phyloP scores from a whole-genome alignment of 2,888 invertebrate genomes.

The Baronia brevicornis region DNA sequence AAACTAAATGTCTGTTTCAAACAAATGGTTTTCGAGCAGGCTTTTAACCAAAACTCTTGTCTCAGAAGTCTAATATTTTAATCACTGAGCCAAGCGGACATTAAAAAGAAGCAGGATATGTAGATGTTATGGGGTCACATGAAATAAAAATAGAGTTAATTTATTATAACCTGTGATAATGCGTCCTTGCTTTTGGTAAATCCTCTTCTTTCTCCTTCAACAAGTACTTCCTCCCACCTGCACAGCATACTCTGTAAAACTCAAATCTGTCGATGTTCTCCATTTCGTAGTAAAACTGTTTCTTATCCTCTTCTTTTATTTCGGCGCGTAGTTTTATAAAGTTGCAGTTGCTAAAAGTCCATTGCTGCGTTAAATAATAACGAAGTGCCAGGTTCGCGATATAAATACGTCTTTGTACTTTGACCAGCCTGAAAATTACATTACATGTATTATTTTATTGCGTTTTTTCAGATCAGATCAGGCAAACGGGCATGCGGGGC shows the following conservation, averaged over 20 bases:
- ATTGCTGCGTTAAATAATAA: constrained; percentile 85
- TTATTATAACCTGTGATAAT: constrained; percentile 66
- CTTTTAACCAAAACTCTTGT: no score
- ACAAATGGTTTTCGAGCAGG: no score
- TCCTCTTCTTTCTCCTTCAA: constrained; percentile 79
- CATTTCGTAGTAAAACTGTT: constrained; percentile 77
- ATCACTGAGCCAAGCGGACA: no score
- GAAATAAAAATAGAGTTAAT: no score
- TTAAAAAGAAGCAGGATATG: no score
- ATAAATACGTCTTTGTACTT: constrained; percentile 87
- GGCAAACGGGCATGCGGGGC: no score
- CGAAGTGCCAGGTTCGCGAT: constrained; percentile 81
- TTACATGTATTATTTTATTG: no score
- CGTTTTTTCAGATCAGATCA: no score
- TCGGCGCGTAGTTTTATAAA: constrained; percentile 64
- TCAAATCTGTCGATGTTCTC: constrained; percentile 66
- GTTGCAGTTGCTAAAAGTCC: constrained; percentile 83
- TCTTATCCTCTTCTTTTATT: constrained; percentile 62
- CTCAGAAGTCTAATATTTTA: no score
- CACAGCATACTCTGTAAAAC: constrained; percentile 69
- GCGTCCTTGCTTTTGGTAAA: constrained; percentile 66
- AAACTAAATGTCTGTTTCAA: no score
- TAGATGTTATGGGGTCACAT: no score
- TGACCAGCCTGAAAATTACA: constrained; percentile 79
- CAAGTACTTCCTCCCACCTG: constrained; percentile 79